Evolutionary conservation across 1,140 invertebrate species (phyloP), one percentile per base, ranked within the genome.

Genomic region (Stenopsyche tienmushanensis): DNA sequence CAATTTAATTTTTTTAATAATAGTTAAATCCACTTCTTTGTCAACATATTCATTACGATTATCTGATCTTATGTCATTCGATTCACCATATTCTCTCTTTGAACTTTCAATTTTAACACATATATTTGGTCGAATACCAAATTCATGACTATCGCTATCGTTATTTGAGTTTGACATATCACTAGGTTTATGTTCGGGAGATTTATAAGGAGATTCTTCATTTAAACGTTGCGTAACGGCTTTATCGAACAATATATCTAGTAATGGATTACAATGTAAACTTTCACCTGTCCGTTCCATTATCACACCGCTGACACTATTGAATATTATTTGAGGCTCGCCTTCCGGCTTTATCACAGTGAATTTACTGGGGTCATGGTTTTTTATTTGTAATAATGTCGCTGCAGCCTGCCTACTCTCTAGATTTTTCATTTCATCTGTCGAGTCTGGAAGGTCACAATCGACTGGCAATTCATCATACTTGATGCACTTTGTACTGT

Each of bases 201-300:
- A 60, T 66, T 69, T 69, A 57, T 75, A 77, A 44, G 77, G 78
- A 70, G 77, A 74, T 70, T 80, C 78, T 47, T 80, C 80, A 71
- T 76, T 79, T 64, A 80, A 76, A 8, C 79, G 74, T 71, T 81
- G 78, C 41, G 78, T 76, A 10, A 81, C 79, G 41, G 77, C 80
- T 69, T 80, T 80, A 64, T 76, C 79, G 72, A 81, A 80, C 72
- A 81, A 77, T 65, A 81, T 80, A 73, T 81, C 80, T 67, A 81
- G 76, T 64, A 81, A 75, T 55, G 78, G 77, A 70, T 80, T 81
- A 54, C 79, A 79, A 69, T 81, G 80, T 74, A 80, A 76, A 63
- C 77, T 77, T 71, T 81, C 80, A 62, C 75, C 73, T 70, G 78
- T 74, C 65, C 77, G 71, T 65, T 80, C 77, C 3, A 77, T 73